phyloP scores from a whole-genome alignment of 2,888 invertebrate genomes.

The Melinaea menophilus region DNA sequence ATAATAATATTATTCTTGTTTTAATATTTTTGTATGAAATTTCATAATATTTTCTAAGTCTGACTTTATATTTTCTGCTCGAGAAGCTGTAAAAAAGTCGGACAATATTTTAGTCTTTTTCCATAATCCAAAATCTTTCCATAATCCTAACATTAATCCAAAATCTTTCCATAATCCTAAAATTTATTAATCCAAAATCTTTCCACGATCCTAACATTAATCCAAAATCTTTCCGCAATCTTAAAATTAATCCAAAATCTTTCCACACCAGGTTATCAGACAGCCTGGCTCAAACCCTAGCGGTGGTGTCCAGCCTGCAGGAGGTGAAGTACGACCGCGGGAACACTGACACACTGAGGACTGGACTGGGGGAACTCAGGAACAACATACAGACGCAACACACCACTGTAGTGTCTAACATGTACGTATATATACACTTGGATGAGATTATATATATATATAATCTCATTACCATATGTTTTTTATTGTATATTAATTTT shows the following conservation, averaged over 20 bases:
- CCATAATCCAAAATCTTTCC: too few relatives aligned
- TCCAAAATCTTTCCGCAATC: neutral
- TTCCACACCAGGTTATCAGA: constrained; percentile 50
- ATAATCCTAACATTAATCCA: too few relatives aligned
- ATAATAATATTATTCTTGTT: too few relatives aligned
- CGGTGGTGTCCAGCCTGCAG: constrained; percentile 49
- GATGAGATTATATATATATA: neutral
- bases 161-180: too few relatives aligned
- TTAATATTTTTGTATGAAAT: too few relatives aligned
- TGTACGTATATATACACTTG: constrained; percentile 43
- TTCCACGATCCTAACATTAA: constrained; percentile 12
- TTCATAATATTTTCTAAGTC: too few relatives aligned
- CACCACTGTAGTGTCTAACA: constrained; percentile 45
- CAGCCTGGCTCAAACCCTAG: constrained; percentile 51
- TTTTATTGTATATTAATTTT: neutral
- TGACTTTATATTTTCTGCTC: too few relatives aligned
- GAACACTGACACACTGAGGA: constrained; percentile 45
- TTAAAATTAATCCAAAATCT: constrained; percentile 10
- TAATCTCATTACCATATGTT: too few relatives aligned
- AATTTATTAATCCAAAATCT: constrained; percentile 10
- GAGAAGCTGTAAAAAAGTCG: too few relatives aligned
- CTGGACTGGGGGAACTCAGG: constrained; percentile 46
- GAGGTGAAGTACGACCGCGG: constrained; percentile 49
- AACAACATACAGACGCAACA: constrained; percentile 53
- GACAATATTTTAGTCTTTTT: too few relatives aligned